phyloP scores from a whole-genome alignment of 2,797 vertebrate species.

The Etheostoma perlongum region DNA sequence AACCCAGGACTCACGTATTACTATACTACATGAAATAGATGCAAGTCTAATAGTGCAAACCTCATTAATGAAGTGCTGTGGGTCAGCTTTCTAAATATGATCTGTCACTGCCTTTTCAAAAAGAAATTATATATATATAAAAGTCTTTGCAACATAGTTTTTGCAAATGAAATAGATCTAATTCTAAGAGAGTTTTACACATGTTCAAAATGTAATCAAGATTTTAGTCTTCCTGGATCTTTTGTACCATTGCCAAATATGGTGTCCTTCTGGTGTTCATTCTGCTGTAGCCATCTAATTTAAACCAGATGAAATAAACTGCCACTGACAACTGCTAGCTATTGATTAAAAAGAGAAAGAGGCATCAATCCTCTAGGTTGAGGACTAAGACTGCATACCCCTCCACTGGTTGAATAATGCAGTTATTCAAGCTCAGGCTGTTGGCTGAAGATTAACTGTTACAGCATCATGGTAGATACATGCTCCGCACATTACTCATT shows the following conservation, averaged over 20 bases:
- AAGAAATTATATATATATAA: too few species aligned
- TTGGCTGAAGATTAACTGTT: conserved; percentile 1
- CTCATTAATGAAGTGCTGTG: background rate
- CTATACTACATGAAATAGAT: conserved; percentile 23
- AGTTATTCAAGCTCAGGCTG: background rate
- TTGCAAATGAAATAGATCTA: background rate
- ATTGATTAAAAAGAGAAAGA: conserved; percentile 13
- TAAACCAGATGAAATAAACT: conserved; percentile 7
- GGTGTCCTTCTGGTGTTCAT: background rate
- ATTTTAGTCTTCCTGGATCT: conserved; percentile 6
- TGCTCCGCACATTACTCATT: background rate
- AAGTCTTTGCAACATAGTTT: too few species aligned
- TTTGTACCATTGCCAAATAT: background rate
- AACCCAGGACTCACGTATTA: conserved; percentile 8
- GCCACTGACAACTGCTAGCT: background rate
- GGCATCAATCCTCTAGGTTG: background rate
- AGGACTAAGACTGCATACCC: conserved; percentile 3
- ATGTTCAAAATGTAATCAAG: conserved; percentile 3
- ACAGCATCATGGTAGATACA: background rate
- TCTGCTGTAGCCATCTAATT: conserved; percentile 2
- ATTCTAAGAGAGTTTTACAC: background rate
- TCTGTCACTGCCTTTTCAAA: background rate
- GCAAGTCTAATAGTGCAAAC: background rate
- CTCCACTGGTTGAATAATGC: background rate
- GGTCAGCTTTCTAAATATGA: conserved; percentile 13